Evolutionary conservation across 2,888 invertebrate species (phyloP), one percentile per base, ranked within the genome.

Genomic region (Leptarthrus brevirostris): DNA sequence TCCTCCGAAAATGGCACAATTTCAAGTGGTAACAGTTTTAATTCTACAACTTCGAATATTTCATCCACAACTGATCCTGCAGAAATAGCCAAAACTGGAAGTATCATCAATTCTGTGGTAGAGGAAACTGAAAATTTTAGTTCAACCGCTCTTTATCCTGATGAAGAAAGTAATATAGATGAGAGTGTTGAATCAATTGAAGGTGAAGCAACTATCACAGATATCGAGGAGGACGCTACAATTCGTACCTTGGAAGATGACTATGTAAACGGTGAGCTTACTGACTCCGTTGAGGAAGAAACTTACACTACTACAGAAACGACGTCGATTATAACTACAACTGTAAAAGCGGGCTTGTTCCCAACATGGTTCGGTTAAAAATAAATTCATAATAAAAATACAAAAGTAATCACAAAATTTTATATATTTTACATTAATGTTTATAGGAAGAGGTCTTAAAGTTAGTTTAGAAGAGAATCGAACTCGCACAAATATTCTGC

Each of bases 221-320:
- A 12, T 24, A 8, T 4, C 22, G 24, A 18, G 14, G 34, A 40
- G 5, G n/a, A 24, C 12, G 14, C 44, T n/a, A 14, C n/a, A 1
- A 47, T 2, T 18, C 6, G 0, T 20, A 1, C 14, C 16, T 64
- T 64, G 1, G 47, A 47, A 5, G 14, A 44, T 5, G 47, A 64
- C 14, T 44, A 22, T 22, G 44, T 64, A 3, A 64, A 64, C 12
- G 47, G 47, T 0, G 64, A 64, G 14, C 10, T 20, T 8, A 26
- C 22, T n/a, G 36, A 58, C 10, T 47, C 44, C n/a, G 20, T 6
- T 14, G 64, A 64, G 24, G 47, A 44, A 22, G 64, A 44, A 49
- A 18, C 14, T 16, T 16, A 8, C 18, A 5, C 6, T 6, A 40
- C 12, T 12, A n/a, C 40, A 0, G n/a, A 3, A n/a, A 40, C 40